Percentiles rank a stretch among this genome's conserved stretches.
Evolutionary conservation across 2,113 vertebrate genomes (phyloP).

Genomic region (Ictidomys tridecemlineatus): DNA sequence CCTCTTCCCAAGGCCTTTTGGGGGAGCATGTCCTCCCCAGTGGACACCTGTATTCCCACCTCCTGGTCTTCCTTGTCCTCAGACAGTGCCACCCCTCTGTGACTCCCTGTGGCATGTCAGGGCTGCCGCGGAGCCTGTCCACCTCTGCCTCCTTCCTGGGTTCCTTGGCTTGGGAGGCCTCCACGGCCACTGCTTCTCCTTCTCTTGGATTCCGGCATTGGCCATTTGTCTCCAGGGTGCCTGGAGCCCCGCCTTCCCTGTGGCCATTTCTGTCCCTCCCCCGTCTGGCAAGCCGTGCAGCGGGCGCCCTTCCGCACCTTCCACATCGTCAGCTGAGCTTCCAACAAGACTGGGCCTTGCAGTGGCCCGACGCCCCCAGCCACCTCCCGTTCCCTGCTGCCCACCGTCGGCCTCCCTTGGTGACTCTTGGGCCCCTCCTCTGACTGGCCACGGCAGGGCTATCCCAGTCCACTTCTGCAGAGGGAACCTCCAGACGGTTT

Average conservation of each 20-base stretch:
- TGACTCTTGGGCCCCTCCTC: neutral
- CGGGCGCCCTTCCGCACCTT: rapidly evolving
- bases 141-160: too few relatives aligned
- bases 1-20: neutral
- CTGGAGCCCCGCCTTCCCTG: neutral
- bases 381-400: neutral
- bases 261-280: neutral
- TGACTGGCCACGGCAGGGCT: neutral
- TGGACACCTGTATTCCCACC: rapidly evolving
- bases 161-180: too few relatives aligned
- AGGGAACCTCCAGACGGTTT: neutral
- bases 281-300: rapidly evolving
- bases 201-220: neutral
- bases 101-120: too few relatives aligned
- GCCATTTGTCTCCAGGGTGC: neutral
- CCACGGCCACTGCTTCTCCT: too few relatives aligned
- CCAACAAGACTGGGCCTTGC: neutral
- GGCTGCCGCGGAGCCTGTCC: too few relatives aligned
- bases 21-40: neutral
- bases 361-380: neutral
- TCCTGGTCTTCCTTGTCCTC: too few relatives aligned
- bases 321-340: neutral
- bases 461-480: neutral
- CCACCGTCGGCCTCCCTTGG: neutral
- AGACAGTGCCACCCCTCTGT: neutral